phyloP scores from a whole-genome alignment of 2,888 invertebrate species.

The Lypha dubia region DNA sequence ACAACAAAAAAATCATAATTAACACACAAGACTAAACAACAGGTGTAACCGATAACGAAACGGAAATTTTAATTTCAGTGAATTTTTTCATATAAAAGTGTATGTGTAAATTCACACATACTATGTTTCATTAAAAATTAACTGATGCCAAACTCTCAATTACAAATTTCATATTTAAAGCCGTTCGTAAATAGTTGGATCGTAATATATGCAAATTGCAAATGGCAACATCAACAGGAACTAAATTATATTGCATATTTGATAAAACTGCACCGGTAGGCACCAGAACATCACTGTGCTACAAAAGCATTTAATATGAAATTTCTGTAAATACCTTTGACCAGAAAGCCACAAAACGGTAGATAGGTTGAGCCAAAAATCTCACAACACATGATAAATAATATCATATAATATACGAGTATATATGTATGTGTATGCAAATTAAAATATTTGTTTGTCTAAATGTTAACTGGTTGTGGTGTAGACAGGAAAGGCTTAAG shows the following conservation, averaged over 20 bases:
- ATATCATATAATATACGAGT: too few species aligned
- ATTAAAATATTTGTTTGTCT: conserved; percentile 4
- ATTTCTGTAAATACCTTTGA: conserved; percentile 26
- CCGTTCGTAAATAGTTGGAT: conserved; percentile 7
- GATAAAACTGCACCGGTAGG: conserved; percentile 49
- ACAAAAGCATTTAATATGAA: conserved; percentile 15
- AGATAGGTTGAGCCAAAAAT: conserved; percentile 23
- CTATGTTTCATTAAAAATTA: conserved; percentile 48
- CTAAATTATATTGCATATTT: conserved; percentile 60
- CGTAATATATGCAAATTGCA: conserved; percentile 69
- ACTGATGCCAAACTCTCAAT: conserved; percentile 50
- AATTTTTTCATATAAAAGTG: neutral
- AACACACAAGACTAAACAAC: conserved; percentile 35
- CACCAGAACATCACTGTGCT: neutral
- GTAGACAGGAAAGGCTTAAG: neutral
- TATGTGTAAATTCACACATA: neutral
- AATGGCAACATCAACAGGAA: conserved; percentile 50
- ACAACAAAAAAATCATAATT: conserved; percentile 6
- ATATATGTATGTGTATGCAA: too few species aligned
- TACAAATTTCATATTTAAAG: conserved; percentile 48
- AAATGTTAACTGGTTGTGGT: neutral
- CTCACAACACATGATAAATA: conserved; percentile 14
- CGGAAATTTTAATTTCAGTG: conserved; percentile 17
- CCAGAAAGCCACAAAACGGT: conserved; percentile 11
- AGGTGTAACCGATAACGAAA: conserved; percentile 27